Percentiles rank a stretch among this genome's conserved stretches.
Conservation (phyloP, 92 coral and sea anemone species). For the Paragorgia papillata region DNA sequence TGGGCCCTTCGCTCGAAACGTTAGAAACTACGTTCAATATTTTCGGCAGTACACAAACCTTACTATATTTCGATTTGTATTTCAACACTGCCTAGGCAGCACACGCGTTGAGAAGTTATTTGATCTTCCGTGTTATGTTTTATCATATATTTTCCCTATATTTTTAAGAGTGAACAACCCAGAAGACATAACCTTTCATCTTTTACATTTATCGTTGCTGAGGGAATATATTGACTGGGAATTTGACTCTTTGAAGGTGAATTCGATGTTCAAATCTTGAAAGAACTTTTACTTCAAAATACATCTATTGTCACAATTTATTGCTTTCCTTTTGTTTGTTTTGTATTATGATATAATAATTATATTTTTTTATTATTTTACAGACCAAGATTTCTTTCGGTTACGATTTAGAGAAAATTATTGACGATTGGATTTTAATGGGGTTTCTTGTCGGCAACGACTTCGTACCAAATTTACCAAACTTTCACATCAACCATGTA, state of each 20-base stretch:
- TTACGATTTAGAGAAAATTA: conserved; percentile 85
- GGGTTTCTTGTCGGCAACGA: conserved; percentile 98
- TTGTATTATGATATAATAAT: too few relatives aligned
- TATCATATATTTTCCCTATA: too few relatives aligned
- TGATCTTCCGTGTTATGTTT: too few relatives aligned
- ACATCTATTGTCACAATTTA: too few relatives aligned
- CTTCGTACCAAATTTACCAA: conserved; percentile 90
- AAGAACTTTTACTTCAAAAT: too few relatives aligned
- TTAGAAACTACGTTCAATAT: too few relatives aligned
- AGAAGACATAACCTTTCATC: conserved; percentile 92
- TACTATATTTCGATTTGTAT: too few relatives aligned
- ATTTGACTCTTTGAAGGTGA: conserved; percentile 80
- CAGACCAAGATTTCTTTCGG: conserved; percentile 69
- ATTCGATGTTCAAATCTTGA: too few relatives aligned
- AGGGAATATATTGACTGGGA: conserved; percentile 97
- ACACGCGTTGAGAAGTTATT: neutral
- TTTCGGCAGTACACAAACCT: too few relatives aligned
- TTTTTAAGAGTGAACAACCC: conserved; percentile 84
- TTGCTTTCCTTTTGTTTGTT: too few relatives aligned
- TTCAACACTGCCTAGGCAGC: too few relatives aligned
- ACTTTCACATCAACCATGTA: conserved; percentile 92
- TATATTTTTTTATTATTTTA: neutral
- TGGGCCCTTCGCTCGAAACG: too few relatives aligned
- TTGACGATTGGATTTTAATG: conserved; percentile 99
- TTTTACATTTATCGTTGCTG: conserved; percentile 87